A percentile compares a stretch with the other conserved stretches of the same genome.
These are phyloP conservation scores for Myrmecophaga tridactyla DNA, from an alignment of 2,113 vertebrate species.

Conservation along the genomic window DNA sequence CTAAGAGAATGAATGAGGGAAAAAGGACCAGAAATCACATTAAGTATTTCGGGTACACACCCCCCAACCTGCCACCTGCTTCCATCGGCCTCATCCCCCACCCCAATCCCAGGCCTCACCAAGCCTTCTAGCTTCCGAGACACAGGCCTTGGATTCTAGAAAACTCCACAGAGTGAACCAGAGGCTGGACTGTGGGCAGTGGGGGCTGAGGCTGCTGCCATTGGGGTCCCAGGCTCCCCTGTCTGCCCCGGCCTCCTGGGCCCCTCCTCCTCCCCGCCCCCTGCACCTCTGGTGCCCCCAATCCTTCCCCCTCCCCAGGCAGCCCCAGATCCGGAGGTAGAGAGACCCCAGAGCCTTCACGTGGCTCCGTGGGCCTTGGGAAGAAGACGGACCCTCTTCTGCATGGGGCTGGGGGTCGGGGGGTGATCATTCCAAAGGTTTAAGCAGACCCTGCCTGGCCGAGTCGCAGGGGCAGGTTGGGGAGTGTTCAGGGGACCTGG, in stretches of 20 bases:
- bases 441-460: background rate
- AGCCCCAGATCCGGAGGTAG: rapidly evolving
- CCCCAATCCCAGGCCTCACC: background rate
- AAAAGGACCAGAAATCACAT: background rate
- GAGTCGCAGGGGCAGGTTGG: background rate
- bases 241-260: background rate
- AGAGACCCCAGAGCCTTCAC: too few species aligned
- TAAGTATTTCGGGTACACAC: rapidly evolving
- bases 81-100: background rate
- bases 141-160: background rate
- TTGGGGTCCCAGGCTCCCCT: rapidly evolving
- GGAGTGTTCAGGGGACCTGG: background rate
- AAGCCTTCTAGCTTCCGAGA: background rate
- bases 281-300: rapidly evolving
- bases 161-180: background rate
- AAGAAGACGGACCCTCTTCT: background rate
- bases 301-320: background rate
- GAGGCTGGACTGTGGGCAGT: background rate
- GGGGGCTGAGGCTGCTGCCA: rapidly evolving
- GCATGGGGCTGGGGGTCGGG: too few species aligned
- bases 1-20: background rate
- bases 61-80: rapidly evolving
- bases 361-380: too few species aligned
- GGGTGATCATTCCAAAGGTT: rapidly evolving
- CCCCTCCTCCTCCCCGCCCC: rapidly evolving